Evolutionary conservation across 2,888 invertebrate genomes (phyloP), one percentile per base, ranked within the genome.

Genomic region (Poecilus cupreus): DNA sequence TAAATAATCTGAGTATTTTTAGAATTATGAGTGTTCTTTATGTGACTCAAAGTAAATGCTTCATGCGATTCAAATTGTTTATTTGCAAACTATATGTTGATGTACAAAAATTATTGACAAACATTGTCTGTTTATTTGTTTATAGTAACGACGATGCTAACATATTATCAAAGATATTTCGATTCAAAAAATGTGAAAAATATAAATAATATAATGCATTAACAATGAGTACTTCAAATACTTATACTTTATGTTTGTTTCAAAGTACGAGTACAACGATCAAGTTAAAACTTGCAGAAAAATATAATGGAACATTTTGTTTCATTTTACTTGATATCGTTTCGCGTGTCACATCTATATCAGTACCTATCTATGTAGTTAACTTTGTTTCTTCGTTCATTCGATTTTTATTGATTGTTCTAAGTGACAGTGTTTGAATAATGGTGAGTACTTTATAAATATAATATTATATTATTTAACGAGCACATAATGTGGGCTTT

Each of bases 261-360:
- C 39, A 39, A 39, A 49, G 18, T 13, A 16, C 18, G 16, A 49
- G 2, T 16, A 16, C 49, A 49, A 49, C 49, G 18, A 18, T 49
- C 49, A 49, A 49, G 49, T n/a, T 49, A 16, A 49, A 49, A 49
- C 18, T 49, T 49, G 49, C 49, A 49, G 49, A 49, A 49, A 18
- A 49, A 49, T 49, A 49, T 49, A 49, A 49, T 49, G 6, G 16
- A 49, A 49, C 16, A 49, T 49, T 49, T n/a, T 49, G 49, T 4
- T 49, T 13, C 49, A 49, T 16, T 49, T 49, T 13, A 49, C 49
- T 43, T 3, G 43, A 43, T 43, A 13, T 43, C 3, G 3, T 43
- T 13, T 43, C 10, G 43, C 43, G 43, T 43, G 10, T 10, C 43
- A 13, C 43, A 43, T 43, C 3, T 43, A 43, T 10, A 2, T 11